Evolutionary conservation across 2,888 invertebrate species (phyloP), one percentile per base, ranked within the genome.

Genomic region (Alentia gelatinosa): DNA sequence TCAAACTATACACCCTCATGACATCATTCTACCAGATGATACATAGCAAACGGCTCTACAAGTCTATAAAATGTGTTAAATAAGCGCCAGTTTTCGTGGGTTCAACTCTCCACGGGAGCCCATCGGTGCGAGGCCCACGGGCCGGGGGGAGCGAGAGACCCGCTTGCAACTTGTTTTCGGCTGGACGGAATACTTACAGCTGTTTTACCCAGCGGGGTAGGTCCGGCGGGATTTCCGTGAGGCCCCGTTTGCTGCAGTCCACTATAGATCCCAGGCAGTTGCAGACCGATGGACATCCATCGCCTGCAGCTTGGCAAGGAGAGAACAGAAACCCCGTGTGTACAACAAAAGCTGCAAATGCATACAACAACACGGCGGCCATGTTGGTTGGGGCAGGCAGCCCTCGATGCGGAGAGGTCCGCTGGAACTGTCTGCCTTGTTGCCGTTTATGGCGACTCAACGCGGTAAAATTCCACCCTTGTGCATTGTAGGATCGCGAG

Each of bases 131-230:
- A 42, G 86, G 86, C 35, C 26, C 42, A 42, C 47, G 50, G 50
- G 86, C 50, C 42, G 86, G 50, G 26, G 86, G 30, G 30, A 47
- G 42, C 9, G 42, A n/a, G 86, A 30, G 47, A 47, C 30, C 42
- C 33, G 86, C 47, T 4, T 23, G 23, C 86, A 47, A 30, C 86
- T 86, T 23, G 42, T n/a, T 42, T 84, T 15, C 47, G 1, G 23
- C 30, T 23, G 1, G 30, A 86, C 86, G 12, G 5, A 12, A 89
- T 95, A 97, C 97, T 97, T 97, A 98, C 97, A 98, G 97, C 95
- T 97, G 97, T 96, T 97, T 97, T 96, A 97, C 97, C 97, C 98
- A 98, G 96, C 97, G 96, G 92, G 98, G 98, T 96, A 98, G 97
- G 96, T 97, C 96, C 91, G 96, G 97, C 93, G 98, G 98, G 96